Evolutionary conservation across 2,113 vertebrate species (phyloP).

Genomic region (Tragulus kanchil): DNA sequence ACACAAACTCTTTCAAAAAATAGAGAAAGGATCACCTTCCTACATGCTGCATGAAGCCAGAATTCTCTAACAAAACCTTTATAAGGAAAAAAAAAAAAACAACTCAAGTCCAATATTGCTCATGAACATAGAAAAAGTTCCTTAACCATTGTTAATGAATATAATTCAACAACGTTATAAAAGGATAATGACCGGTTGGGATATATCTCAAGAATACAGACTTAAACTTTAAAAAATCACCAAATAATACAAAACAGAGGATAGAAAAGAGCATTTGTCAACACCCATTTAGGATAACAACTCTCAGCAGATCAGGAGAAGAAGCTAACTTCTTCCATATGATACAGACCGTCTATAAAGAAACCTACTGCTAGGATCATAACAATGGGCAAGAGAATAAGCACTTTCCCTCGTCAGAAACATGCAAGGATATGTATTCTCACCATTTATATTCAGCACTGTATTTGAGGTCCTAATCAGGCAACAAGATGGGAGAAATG

Average conservation of each 20-base stretch:
- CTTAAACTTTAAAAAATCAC: background rate
- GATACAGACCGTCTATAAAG: background rate
- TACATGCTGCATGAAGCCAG: background rate
- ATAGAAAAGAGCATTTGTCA: background rate
- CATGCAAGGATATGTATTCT: background rate
- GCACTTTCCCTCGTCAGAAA: background rate
- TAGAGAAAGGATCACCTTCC: background rate
- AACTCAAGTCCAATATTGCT: background rate
- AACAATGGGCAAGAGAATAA: background rate
- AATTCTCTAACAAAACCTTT: constrained; percentile 11
- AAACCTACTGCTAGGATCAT: background rate
- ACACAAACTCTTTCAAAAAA: background rate
- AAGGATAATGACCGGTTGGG: background rate
- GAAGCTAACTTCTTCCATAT: background rate
- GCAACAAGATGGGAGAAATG: background rate
- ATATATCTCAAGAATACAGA: background rate
- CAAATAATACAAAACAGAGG: background rate
- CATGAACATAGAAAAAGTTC: background rate
- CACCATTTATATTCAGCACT: background rate
- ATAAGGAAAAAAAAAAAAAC: background rate
- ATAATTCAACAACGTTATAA: background rate
- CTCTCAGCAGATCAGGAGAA: background rate
- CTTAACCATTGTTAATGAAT: background rate
- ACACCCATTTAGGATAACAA: background rate
- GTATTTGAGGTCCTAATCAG: background rate